Evolutionary conservation across 2,888 invertebrate species (phyloP), one percentile per base, ranked within the genome.

Genomic region (Mesorhabditis sp.): DNA sequence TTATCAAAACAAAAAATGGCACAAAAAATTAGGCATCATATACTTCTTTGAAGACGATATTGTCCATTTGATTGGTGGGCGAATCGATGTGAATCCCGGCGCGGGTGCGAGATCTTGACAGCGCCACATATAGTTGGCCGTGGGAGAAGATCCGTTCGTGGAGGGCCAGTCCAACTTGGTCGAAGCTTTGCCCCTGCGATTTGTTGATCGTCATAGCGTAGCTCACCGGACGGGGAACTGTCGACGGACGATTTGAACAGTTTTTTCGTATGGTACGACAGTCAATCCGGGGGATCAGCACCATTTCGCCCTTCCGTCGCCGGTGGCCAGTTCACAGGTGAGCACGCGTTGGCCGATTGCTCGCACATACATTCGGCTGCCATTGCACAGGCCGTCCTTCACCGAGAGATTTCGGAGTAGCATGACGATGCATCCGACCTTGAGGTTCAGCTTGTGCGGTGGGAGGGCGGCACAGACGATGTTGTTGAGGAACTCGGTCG

Each of bases 361-460:
- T 4, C 50, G 42, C 0, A 67, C 67, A 15, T 41, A 62, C 4
- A 67, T 28, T n/a, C 62, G 62, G 1, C 62, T 62, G 0, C 67
- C 67, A 43, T 67, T 62, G 43, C 67, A 62, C 7, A 62, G 3
- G 28, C 62, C 62, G 15, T 41, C 41, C 4, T 62, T 65, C 42
- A 71, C 71, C 10, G 67, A 67, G n/a, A 71, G 15, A 7, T 68
- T 71, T 2, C 71, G 43, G 4, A 71, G 67, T 0, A 71, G 43
- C 71, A 62, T 13, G 1, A 62, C 13, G 28, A 62, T 7, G 5
- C 28, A 15, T 1, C 62, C 62, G 58, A 63, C 62, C 43, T 67
- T 70, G 0, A 70, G 6, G 0, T 45, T 62, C 10, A 70, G 43
- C 13, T 0, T 10, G 43, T 73, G 73, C 0, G 71, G 71, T 43